A percentile compares a stretch with the other conserved stretches of the same genome.
phyloP scores from a whole-genome alignment of 2,113 vertebrate species.

The Micronycteris hirsuta region DNA sequence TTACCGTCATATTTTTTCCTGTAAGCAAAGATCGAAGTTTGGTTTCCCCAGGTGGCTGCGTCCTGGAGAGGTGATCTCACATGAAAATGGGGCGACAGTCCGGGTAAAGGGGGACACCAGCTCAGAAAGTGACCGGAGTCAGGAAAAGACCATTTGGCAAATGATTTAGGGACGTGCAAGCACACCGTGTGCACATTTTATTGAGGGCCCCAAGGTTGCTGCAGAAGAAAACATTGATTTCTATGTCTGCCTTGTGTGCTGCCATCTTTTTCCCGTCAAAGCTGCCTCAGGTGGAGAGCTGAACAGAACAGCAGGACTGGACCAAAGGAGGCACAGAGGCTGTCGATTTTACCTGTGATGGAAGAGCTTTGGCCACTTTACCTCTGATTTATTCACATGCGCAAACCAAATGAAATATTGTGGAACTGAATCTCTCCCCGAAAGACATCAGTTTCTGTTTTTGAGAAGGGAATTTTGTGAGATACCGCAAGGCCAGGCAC shows the following conservation, averaged over 20 bases:
- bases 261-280: neutral
- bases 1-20: neutral
- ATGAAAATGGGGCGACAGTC: neutral
- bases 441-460: neutral
- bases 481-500: neutral
- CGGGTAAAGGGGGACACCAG: neutral
- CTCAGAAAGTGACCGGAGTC: neutral
- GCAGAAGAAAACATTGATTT: neutral
- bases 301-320: neutral
- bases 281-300: neutral
- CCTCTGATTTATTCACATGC: neutral
- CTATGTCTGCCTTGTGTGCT: neutral
- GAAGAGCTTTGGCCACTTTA: neutral
- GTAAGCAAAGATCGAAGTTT: conserved; percentile 7
- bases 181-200: neutral
- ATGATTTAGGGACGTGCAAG: neutral
- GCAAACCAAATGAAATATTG: neutral
- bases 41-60: neutral
- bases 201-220: neutral
- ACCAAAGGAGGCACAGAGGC: neutral
- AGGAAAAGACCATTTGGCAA: neutral
- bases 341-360: neutral
- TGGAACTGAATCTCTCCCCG: neutral
- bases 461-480: neutral
- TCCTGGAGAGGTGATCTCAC: neutral